Percentiles rank a stretch among this genome's conserved stretches.
Conservation (phyloP, 1,140 invertebrate genomes). For the Philopotamus ludificatus region DNA sequence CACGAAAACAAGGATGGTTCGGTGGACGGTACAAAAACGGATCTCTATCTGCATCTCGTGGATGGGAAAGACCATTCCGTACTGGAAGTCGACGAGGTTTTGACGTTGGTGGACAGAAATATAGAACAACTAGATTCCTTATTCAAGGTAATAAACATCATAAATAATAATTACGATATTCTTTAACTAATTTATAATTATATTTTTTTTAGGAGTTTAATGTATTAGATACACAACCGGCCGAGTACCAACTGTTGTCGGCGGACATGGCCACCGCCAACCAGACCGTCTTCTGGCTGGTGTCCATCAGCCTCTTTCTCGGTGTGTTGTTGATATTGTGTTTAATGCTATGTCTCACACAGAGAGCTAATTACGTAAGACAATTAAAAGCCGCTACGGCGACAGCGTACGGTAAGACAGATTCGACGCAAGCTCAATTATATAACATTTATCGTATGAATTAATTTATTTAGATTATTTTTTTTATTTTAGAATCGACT, state of each 20-base stretch:
- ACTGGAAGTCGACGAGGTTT: conserved; percentile 80
- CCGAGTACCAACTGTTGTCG: conserved; percentile 62
- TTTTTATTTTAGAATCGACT: conserved; percentile 49
- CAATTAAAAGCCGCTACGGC: conserved; percentile 92
- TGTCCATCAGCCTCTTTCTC: conserved; percentile 77
- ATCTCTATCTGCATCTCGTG: conserved; percentile 91
- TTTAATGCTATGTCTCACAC: conserved; percentile 76
- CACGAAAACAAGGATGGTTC: conserved; percentile 90
- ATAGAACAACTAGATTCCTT: conserved; percentile 84
- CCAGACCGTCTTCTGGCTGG: conserved; percentile 73
- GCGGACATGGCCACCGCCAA: conserved; percentile 57
- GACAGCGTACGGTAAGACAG: conserved; percentile 78
- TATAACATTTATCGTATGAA: background rate
- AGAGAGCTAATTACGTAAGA: conserved; percentile 77
- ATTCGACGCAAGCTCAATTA: background rate
- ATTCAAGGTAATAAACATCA: conserved; percentile 68
- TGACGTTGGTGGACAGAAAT: conserved; percentile 85
- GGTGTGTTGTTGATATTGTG: conserved; percentile 74
- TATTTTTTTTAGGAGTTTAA: conserved; percentile 70
- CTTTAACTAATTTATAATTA: background rate
- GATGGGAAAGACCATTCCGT: conserved; percentile 88
- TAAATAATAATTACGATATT: background rate
- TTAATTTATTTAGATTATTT: conserved; percentile 9
- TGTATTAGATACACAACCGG: conserved; percentile 83
- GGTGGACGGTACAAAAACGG: conserved; percentile 91